A percentile compares a stretch with the other conserved stretches of the same genome.
Evolutionary conservation across 2,113 vertebrate species (phyloP).

Genomic region (Nycticebus coucang): DNA sequence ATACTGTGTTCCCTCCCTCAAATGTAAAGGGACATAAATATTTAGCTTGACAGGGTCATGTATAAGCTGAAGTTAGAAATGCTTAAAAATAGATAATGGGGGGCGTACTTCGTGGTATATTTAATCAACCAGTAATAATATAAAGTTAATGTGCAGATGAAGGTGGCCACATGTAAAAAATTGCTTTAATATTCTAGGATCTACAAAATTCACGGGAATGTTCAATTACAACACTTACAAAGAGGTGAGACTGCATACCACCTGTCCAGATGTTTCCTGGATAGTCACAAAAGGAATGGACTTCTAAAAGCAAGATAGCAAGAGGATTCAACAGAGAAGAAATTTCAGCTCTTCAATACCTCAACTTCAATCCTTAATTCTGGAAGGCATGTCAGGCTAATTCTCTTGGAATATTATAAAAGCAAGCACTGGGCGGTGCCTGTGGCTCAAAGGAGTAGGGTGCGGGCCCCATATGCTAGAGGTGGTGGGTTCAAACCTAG

Average conservation of each 20-base stretch:
- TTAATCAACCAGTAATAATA: constrained; percentile 8
- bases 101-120: background rate
- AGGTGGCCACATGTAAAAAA: background rate
- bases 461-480: no score
- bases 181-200: background rate
- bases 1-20: background rate
- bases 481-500: no score
- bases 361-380: background rate
- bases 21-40: background rate
- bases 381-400: background rate
- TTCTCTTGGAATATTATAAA: constrained; percentile 18
- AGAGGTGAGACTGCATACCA: background rate
- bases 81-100: background rate
- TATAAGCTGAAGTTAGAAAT: background rate
- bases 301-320: background rate
- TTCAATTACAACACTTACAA: background rate
- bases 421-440: background rate
- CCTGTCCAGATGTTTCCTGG: background rate
- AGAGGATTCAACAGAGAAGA: background rate
- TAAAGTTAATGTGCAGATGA: background rate
- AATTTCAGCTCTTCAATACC: background rate
- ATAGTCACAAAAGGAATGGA: background rate
- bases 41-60: background rate
- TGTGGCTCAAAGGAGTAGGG: no score
- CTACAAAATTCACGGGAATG: background rate